Evolutionary conservation across 1,140 invertebrate genomes (phyloP), one percentile per base, ranked within the genome.

Genomic region (Zaprionus africanus): DNA sequence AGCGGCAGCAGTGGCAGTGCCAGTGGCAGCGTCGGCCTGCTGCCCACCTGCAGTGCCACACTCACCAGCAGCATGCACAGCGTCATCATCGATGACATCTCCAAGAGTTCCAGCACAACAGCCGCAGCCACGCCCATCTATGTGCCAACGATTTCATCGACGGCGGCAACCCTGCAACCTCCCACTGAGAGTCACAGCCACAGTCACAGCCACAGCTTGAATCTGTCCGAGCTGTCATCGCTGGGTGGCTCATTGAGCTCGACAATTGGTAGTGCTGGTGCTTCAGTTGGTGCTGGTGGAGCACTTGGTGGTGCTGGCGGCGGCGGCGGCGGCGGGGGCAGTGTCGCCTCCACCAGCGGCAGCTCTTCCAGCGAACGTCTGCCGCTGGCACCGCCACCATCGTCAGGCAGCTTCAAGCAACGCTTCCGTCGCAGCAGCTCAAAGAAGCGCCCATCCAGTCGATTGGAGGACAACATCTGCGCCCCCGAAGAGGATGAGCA

Each of bases 31-130:
- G 68, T 70, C 51, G 63, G 68, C 46, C 34, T 72, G 0, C 51
- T 76, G 38, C 59, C 63, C 26, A 76, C 63, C 7, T 51, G 46
- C 46, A 51, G 46, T 13, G 9, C 46, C 51, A 64, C 68, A n/a
- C 43, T 80, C 56, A 31, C 60, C 19, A 76, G 79, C 76, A 88
- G 85, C 61, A 80, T 90, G 85, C 81, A 90, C 64, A 90, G 87
- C 62, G 79, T 92, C 34, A 83, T 92, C 57, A 92, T 92, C 49
- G 91, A 92, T 65, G 91, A 92, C 56, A 92, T 92, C 41, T 91
- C 91, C 1, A 92, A 92, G 69, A 90, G 76, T 59, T 86, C 87
- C 41, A 78, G 75, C 61, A 76, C 90, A 1, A 65, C 78, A 22
- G 72, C 84, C 1, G 69, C 84, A 0, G 72, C 87, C n/a, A 84